Evolutionary conservation across 2,888 invertebrate genomes (phyloP), one percentile per base, ranked within the genome.

Genomic region (Gasteruption jaculator): DNA sequence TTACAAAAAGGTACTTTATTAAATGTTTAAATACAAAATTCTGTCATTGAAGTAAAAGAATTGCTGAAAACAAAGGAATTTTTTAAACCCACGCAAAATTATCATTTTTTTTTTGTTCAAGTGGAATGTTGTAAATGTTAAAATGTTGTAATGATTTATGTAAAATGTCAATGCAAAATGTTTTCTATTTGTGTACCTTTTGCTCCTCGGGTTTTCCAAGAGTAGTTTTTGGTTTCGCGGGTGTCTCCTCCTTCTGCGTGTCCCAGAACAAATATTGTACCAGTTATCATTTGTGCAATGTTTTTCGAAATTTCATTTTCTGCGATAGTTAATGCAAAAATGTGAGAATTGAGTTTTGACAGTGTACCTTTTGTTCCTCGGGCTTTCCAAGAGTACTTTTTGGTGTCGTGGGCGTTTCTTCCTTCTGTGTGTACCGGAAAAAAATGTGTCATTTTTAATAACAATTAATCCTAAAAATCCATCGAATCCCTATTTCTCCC

Each of bases 201-300:
- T 48, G 34, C 30, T 38, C 39, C 21, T 58, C 55, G 38, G 53
- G 52, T 49, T 59, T 60, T 45, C 46, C 45, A 50, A 54, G 44
- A 38, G 46, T 41, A 52, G 50, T 41, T 54, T 60, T 58, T 34
- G 56, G 43, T 56, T 61, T 54, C 37, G 51, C 38, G 33, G 50
- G 45, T 45, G 42, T 50, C 38, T 53, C 54, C 49, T 59, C 49
- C 53, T n/a, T n/a, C n/a, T n/a, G n/a, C n/a, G n/a, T n/a, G n/a
- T n/a, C n/a, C n/a, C n/a, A n/a, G n/a, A n/a, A n/a, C n/a, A n/a
- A n/a, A n/a, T n/a, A n/a, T n/a, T n/a, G n/a, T n/a, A n/a, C n/a
- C n/a, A n/a, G n/a, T n/a, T n/a, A n/a, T n/a, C n/a, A n/a, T n/a
- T n/a, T n/a, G n/a, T n/a, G n/a, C n/a, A n/a, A n/a, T n/a, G n/a